Conservation (phyloP, 2,888 invertebrate genomes). For the Caradrina kadenii region DNA sequence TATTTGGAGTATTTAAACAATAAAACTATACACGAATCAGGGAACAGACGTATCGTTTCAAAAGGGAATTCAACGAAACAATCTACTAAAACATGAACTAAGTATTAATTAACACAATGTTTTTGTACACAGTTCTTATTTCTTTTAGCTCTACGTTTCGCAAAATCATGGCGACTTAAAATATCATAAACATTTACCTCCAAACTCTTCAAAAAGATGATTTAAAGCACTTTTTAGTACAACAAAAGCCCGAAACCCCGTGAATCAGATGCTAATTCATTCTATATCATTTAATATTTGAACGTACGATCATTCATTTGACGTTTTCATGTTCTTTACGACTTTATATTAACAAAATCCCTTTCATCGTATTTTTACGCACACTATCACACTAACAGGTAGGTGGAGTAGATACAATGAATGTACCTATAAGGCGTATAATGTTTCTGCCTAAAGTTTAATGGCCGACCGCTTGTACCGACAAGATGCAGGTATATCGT, state of each 20-base stretch:
- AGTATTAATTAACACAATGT: too few species aligned
- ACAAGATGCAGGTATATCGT: conserved; percentile 70
- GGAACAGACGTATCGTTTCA: too few species aligned
- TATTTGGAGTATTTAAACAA: too few species aligned
- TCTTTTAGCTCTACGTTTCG: background rate
- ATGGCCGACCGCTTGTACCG: conserved; percentile 70
- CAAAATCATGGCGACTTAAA: background rate
- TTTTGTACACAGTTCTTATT: background rate
- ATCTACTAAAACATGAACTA: background rate
- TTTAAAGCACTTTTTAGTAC: background rate
- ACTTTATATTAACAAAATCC: conserved; percentile 51
- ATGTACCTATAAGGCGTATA: conserved; percentile 31
- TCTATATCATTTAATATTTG: conserved; percentile 36
- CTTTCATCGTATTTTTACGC: conserved; percentile 48
- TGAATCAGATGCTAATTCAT: conserved; percentile 37
- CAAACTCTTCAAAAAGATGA: conserved; percentile 15
- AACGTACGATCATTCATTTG: conserved; percentile 47
- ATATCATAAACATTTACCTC: background rate
- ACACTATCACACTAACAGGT: conserved; percentile 40
- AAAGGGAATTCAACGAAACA: background rate
- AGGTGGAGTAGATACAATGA: conserved; percentile 1
- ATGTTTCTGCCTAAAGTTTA: conserved; percentile 71
- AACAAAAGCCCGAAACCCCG: background rate
- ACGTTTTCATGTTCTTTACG: conserved; percentile 55
- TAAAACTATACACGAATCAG: too few species aligned